These are phyloP conservation scores for Willisornis vidua DNA, from an alignment of 2,113 vertebrate genomes.

Conservation along the genomic window DNA sequence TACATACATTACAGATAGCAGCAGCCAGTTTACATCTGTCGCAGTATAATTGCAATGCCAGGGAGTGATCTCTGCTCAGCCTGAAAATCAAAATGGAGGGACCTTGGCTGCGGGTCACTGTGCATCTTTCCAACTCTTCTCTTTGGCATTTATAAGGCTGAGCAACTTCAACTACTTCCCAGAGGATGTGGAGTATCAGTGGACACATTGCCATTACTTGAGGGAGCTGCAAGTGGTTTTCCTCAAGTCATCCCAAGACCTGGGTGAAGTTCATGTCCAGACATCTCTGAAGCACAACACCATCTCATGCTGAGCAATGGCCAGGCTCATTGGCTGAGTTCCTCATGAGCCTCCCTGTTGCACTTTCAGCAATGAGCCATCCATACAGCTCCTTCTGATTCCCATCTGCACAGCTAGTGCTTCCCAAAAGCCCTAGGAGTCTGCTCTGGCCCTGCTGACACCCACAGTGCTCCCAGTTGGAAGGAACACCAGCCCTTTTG, in stretches of 20 bases:
- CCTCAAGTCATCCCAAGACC: background rate
- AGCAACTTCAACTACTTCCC: background rate
- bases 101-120: too few relatives aligned
- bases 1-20: background rate
- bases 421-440: background rate
- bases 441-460: background rate
- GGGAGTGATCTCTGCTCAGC: background rate
- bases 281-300: accelerated
- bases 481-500: background rate
- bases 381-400: background rate
- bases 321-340: background rate
- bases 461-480: accelerated
- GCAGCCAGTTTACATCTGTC: background rate
- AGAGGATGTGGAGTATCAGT: background rate
- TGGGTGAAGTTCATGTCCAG: background rate
- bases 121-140: background rate
- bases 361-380: background rate
- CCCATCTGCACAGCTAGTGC: background rate
- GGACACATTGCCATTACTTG: accelerated
- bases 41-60: background rate
- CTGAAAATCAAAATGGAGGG: background rate
- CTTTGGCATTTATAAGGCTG: background rate
- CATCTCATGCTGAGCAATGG: background rate
- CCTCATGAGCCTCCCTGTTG: accelerated
- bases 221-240: background rate